Percentiles rank a stretch among this genome's conserved stretches.
Evolutionary conservation across 2,113 vertebrate genomes (phyloP).

Genomic region (Pterocles orientalis): DNA sequence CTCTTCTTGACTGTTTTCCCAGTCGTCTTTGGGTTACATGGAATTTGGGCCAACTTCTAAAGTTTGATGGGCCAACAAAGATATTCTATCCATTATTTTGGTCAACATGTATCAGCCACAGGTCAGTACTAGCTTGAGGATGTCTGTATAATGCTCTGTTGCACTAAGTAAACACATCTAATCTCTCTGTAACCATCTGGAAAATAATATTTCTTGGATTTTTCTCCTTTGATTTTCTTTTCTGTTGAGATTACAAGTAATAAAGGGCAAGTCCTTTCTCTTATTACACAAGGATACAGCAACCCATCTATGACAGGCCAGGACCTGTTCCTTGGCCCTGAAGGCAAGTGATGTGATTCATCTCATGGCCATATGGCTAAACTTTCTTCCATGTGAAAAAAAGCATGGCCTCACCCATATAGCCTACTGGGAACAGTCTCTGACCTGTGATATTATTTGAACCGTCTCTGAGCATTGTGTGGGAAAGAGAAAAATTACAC

Average conservation of each 20-base stretch:
- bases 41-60: background rate
- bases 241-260: background rate
- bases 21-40: background rate
- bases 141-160: background rate
- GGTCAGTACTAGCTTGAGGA: constrained; percentile 26
- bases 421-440: background rate
- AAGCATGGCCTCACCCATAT: background rate
- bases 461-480: background rate
- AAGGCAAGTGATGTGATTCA: constrained; percentile 20
- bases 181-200: constrained; percentile 41
- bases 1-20: background rate
- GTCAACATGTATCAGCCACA: background rate
- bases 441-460: background rate
- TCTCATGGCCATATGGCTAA: background rate
- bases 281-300: background rate
- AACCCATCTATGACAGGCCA: background rate
- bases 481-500: background rate
- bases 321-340: background rate
- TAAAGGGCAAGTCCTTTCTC: constrained; percentile 4
- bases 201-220: constrained; percentile 14
- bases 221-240: background rate
- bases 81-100: background rate
- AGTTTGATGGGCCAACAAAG: background rate
- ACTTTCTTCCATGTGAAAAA: background rate
- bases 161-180: constrained; percentile 29